Conservation (phyloP, 2,113 vertebrate species). For the Chloebia gouldiae region DNA sequence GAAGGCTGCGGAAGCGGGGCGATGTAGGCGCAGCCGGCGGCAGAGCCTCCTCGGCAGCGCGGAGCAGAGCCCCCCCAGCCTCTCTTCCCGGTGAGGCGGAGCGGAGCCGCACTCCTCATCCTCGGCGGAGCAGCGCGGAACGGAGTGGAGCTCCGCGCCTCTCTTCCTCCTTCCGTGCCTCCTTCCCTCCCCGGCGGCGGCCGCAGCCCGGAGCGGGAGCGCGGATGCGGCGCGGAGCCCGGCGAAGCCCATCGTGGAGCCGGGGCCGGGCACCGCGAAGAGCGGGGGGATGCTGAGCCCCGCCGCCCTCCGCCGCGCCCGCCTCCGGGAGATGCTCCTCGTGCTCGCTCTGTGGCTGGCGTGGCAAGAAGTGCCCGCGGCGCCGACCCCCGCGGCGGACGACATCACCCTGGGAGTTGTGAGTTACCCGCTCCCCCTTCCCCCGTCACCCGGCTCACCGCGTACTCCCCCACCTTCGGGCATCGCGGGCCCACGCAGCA, state of each 20-base stretch:
- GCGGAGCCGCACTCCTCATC: not conserved
- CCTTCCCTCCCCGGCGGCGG: not conserved
- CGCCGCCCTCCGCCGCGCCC: not conserved
- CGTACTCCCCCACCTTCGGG: not conserved
- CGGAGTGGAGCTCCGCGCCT: not conserved
- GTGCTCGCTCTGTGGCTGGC: slow-evolving; percentile 54
- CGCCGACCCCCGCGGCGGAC: slow-evolving; percentile 75
- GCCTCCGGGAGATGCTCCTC: slow-evolving; percentile 44
- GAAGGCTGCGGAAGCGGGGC: not conserved
- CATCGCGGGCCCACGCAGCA: not conserved
- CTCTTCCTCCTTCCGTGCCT: not conserved
- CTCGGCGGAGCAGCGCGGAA: not conserved
- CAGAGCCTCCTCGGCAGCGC: not conserved
- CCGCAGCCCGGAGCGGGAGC: not conserved
- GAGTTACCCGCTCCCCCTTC: slow-evolving; percentile 67
- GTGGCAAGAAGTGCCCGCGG: slow-evolving; percentile 57
- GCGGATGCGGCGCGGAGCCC: slow-evolving; percentile 1
- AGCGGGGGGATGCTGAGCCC: slow-evolving; percentile 36
- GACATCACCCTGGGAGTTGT: slow-evolving; percentile 88
- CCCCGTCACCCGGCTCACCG: not conserved
- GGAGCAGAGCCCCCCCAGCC: not conserved
- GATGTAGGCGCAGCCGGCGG: not conserved
- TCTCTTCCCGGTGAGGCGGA: not conserved
- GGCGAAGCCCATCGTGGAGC: not conserved
- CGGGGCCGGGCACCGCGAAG: not conserved